Evolutionary conservation across 2,888 invertebrate species (phyloP), one percentile per base, ranked within the genome.

Genomic region (Heliconius charithonia): DNA sequence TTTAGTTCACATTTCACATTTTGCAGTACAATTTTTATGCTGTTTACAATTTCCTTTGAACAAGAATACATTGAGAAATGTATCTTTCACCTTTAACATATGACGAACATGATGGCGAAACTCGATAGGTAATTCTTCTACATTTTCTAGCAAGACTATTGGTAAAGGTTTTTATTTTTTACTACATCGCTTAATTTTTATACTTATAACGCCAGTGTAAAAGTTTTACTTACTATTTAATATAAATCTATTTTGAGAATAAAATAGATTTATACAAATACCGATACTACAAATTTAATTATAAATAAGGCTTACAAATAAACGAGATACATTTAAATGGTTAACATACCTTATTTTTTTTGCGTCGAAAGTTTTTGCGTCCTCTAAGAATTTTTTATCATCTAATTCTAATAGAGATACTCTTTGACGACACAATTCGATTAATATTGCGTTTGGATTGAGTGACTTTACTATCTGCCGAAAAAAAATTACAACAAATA

Each of bases 351-450:
- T 92, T 78, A 93, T 80, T 87, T 94, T 94, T 70, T 82, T 85
- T 0, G 92, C 85, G 82, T 95, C 94, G 79, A 94, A 92, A 37
- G 92, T 93, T 87, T 92, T 92, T 0, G 95, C 95, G 83, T 95
- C 94, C 85, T 94, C 93, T 75, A 95, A 85, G 85, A 94, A 95
- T 80, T 94, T 93, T 81, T 93, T 91, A 75, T 95, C 95, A 73
- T 95, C 94, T 56, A 95, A 85, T 82, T 94, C 93, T 73, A 95
- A 84, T 3, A 95, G 85, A 19, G 93, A 93, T 19, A 94, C 92
- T 85, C 95, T 88, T 85, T 94, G 94, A 10, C 93, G 90, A 85
- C 95, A 95, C 80, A 95, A 81, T 84, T 95, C 95, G 63, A 95
- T 90, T 79, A 95, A 84, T 81, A 95, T 94, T 76, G 91, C 95